Base-by-base conservation (phyloP, 2,113 vertebrate genomes). In the Stercorarius parasiticus region DNA sequence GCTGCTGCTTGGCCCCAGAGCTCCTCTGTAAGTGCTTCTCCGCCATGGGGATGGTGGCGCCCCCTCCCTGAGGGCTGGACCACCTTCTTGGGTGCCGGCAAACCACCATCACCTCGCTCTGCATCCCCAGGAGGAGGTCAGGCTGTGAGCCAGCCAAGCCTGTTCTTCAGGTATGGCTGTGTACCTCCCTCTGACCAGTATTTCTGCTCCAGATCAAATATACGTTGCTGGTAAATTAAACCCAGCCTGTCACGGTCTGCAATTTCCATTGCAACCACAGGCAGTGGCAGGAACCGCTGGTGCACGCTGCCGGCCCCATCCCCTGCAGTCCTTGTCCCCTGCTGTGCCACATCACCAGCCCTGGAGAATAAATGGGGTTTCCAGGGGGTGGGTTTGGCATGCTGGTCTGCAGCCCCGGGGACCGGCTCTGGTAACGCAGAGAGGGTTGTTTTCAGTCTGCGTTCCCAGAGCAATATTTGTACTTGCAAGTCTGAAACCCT, bases 291-390 rank as follows among this genome's bases (percentile, higher is more conserved):
- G 55, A 86, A 2, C 55, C 6, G 4, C 77, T 29, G 73, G 4
- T 30, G 69, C 27, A 7, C 0, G 2, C 42, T 53, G 65, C 70
- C 45, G 3, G 7, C 70, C 67, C 72, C 22, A 1, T 49, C 80
- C 58, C 43, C 58, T n/a, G 16, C 0, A 0, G n/a, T 52, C 23
- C 82, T 66, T 4, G 1, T n/a, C 23, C 36, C 27, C 43, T 2
- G 0, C 12, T 1, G 4, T n/a, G 62, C 42, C 61, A 18, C 25
- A 5, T 10, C 71, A n/a, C 19, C 53, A 70, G 62, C 64, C 45
- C 62, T 30, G 62, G 4, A 32, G 70, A 40, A 34, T 5, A 53
- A 49, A 25, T 9, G 32, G 36, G 15, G 27, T 20, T 53, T 61
- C 40, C 23, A 15, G 12, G 55, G 23, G 16, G 2, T 43, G 59